Evolutionary conservation across 37 sponge, comb jelly and placozoan genomes (phyloP), one percentile per base, ranked within the genome.

Genomic region (Cliona cf. orientalis): DNA sequence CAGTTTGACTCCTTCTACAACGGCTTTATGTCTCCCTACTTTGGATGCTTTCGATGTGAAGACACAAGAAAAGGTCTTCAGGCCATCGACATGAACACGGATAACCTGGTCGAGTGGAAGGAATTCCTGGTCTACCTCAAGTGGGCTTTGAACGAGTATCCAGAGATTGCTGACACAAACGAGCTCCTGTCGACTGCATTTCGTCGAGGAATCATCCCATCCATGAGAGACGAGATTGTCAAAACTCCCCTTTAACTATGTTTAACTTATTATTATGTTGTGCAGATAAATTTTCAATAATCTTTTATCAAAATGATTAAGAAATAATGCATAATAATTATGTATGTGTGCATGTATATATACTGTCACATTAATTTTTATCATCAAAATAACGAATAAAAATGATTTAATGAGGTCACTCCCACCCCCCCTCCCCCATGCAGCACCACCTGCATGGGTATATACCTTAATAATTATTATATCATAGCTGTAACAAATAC

Each of bases 21-120:
- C 42, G 91, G 89, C 6, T 94, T 94, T 79, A 90, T 94, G 95
- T 79, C 85, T 45, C 89, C 94, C 21, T 94, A 94, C 85, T 89
- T 94, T 80, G 94, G 94, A 45, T 94, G 94, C 86, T 95, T 85
- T 76, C 74, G 89, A 26, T 95, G 95, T 34, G 66, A 19, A 42
- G 75, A 77, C 33, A 88, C 89, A 0, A 80, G 72, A 58, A 76
- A 76, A 42, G 95, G 74, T 1, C 62, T 95, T 3, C 77, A 65
- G 64, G 89, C 91, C 1, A 44, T 95, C 5, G 95, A 95, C 71
- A 95, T 95, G 95, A 86, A 95, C 42, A 43, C 29, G 6, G 91
- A 95, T 78, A 87, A 84, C 12, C 35, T 22, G 32, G 83, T 95
- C 2, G 95, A 95, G 66, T 95, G 95, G 95, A 72, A 59, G 11